Evolutionary conservation across 2,888 invertebrate species (phyloP), one percentile per base, ranked within the genome.

Genomic region (Cheiracanthium punctorium): DNA sequence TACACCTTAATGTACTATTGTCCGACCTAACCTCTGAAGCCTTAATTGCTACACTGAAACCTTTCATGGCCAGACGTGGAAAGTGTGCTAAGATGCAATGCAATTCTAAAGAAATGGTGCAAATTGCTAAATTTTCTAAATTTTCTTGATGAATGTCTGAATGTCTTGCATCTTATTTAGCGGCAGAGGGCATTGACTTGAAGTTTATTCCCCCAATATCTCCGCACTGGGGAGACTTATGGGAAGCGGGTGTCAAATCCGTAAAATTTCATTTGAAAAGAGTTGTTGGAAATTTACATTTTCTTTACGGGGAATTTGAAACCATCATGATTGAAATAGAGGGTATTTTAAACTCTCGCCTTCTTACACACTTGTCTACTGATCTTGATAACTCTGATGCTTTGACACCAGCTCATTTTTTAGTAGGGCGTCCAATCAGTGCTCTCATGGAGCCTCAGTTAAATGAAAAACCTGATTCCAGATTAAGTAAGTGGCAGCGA

Each of bases 231-330:
- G 88, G 77, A 0, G 88, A 89, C 0, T 30, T 87, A 0, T 88
- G 88, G 89, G 89, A 89, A 41, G 84, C 88, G 0, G 82, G 88
- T 17, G 81, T 89, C 1, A 84, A 88, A 33, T 88, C 88, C 0
- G 48, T 82, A 1, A 89, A 90, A 69, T 48, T 48, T 52, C 88
- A 89, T 65, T 29, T 89, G 4, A 69, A 79, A 32, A 17, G 87
- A 17, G 88, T 90, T 0, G 70, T 91, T 2, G 90, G 90, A 0
- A 88, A 89, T 1, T 32, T 88, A 14, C 88, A 72, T 2, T 65
- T 90, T 0, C 91, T 90, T 0, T 90, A 88, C 67, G 90, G 91
- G 77, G 91, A 92, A 72, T 80, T 91, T 14, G 77, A 87, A n/a
- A 91, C 91, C 0, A 14, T 90, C 2, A 24, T 90, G 20, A 89